phyloP scores from a whole-genome alignment of 2,888 invertebrate species.

The Tuta absoluta region DNA sequence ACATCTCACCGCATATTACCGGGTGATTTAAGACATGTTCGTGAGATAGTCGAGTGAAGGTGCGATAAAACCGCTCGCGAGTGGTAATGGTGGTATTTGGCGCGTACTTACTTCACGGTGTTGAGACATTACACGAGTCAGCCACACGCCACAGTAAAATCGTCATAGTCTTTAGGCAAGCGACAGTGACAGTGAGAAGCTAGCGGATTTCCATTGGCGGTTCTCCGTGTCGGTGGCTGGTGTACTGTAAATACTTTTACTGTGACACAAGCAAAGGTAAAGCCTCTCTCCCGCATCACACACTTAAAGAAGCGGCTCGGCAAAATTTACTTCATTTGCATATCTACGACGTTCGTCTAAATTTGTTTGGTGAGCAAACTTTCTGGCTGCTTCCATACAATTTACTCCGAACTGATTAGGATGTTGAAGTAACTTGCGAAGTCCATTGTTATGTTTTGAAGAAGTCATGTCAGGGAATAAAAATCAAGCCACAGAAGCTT shows the following conservation, averaged over 20 bases:
- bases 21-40: conserved; percentile 43
- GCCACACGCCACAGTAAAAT: not conserved
- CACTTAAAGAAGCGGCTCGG: conserved; percentile 3
- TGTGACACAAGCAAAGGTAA: conserved; percentile 16
- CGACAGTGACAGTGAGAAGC: conserved; percentile 24
- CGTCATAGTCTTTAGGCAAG: not conserved
- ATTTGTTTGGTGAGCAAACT: conserved; percentile 19
- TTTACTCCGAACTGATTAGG: conserved; percentile 5
- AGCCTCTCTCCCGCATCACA: conserved; percentile 23
- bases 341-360: conserved; percentile 18
- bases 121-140: conserved; percentile 28
- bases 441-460: conserved; percentile 6
- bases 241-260: not conserved
- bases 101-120: conserved; percentile 32
- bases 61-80: conserved; percentile 35
- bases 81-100: conserved; percentile 32
- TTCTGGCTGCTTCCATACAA: conserved; percentile 7
- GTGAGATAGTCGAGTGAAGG: conserved; percentile 37
- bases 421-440: not conserved
- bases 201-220: not conserved
- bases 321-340: conserved; percentile 26
- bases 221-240: not conserved
- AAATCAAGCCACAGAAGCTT: no score
- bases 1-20: conserved; percentile 39
- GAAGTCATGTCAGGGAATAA: not conserved